A percentile compares a stretch with the other conserved stretches of the same genome.
Evolutionary conservation across 2,113 vertebrate genomes (phyloP).

Genomic region (Percopsis transmontana): DNA sequence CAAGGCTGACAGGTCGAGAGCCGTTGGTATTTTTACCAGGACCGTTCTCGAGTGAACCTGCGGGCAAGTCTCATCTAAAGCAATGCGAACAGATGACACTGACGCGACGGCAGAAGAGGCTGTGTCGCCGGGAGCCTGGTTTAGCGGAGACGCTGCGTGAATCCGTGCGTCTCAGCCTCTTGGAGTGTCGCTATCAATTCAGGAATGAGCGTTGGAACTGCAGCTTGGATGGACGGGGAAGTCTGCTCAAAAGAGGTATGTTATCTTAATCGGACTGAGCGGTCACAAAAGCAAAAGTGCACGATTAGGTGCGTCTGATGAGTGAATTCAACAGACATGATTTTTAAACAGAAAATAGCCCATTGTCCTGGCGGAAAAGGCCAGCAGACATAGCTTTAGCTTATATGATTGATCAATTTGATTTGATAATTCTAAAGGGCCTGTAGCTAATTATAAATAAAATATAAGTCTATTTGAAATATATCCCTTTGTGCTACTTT

Average conservation of each 20-base stretch:
- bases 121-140: slow-evolving; percentile 92
- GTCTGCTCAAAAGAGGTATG: slow-evolving; percentile 93
- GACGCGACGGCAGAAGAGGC: slow-evolving; percentile 88
- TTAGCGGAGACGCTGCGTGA: slow-evolving; percentile 92
- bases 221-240: slow-evolving; percentile 90
- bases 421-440: no score
- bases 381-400: no score
- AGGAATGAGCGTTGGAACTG: slow-evolving; percentile 98
- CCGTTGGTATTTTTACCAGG: slow-evolving; percentile 86
- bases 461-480: no score
- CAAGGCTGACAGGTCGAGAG: slow-evolving; percentile 91
- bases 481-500: no score
- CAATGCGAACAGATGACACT: slow-evolving; percentile 94
- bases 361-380: no score
- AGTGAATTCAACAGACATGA: neutral
- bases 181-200: slow-evolving; percentile 96
- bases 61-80: slow-evolving; percentile 86
- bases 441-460: no score
- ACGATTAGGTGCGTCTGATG: neutral
- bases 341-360: no score
- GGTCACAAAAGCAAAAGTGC: neutral
- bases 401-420: no score
- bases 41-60: slow-evolving; percentile 72
- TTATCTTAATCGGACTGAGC: neutral
- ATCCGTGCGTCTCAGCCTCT: slow-evolving; percentile 87